These are phyloP conservation scores for Benitochromis conjunctus DNA, from an alignment of 2,113 vertebrate species.

Conservation along the genomic window DNA sequence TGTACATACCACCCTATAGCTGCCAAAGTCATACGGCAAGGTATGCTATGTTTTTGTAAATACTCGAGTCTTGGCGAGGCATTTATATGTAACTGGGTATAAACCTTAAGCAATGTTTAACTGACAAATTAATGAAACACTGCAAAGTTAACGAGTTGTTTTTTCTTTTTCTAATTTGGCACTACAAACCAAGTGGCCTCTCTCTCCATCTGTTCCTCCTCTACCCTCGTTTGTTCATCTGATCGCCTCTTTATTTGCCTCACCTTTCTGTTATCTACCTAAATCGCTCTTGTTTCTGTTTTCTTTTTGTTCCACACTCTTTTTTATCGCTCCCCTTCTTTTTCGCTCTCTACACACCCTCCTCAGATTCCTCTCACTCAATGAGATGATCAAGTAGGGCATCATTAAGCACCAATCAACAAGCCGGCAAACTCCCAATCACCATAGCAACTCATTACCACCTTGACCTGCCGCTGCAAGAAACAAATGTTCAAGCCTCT, in stretches of 20 bases:
- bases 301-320: not conserved
- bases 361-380: not conserved
- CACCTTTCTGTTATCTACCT: not conserved
- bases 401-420: slow-evolving; percentile 49
- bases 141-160: not conserved
- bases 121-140: slow-evolving; percentile 2
- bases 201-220: not conserved
- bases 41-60: not conserved
- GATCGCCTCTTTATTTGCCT: not conserved
- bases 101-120: slow-evolving; percentile 4
- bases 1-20: not conserved
- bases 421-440: slow-evolving; percentile 13
- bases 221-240: not conserved
- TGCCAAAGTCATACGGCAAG: not conserved
- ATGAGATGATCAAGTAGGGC: slow-evolving; percentile 15
- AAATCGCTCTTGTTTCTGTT: not conserved
- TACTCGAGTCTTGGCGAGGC: not conserved
- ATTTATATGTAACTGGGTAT: not conserved
- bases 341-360: not conserved
- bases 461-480: not conserved
- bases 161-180: fast-evolving
- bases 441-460: slow-evolving; percentile 21
- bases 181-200: not conserved
- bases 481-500: not conserved
- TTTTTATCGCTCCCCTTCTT: not conserved